Base-by-base conservation (phyloP, 2,888 invertebrate species). In the Falcaria lacertinaria region DNA sequence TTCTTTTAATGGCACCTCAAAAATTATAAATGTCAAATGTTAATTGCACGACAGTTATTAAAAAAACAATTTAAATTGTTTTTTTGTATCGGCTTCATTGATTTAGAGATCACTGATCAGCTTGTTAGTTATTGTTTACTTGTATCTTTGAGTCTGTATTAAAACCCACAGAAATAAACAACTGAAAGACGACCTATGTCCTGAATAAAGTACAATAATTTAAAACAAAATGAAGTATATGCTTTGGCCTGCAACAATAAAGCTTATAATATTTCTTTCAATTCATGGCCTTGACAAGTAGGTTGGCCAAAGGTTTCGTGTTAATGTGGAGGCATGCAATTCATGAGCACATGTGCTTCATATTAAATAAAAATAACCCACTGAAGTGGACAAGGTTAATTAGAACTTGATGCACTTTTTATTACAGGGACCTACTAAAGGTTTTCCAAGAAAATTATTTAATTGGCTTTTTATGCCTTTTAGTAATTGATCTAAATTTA, bases 171-270 rank as follows among this genome's bases (percentile, higher is more conserved):
- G n/a, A n/a, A n/a, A n/a, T n/a, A n/a, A n/a, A n/a, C n/a, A n/a
- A n/a, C n/a, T n/a, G n/a, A n/a, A n/a, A n/a, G n/a, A n/a, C n/a
- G n/a, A n/a, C n/a, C n/a, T n/a, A n/a, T n/a, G n/a, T n/a, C n/a
- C n/a, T n/a, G n/a, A n/a, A n/a, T n/a, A n/a, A n/a, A n/a, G n/a
- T n/a, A n/a, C n/a, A n/a, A n/a, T n/a, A n/a, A n/a, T n/a, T n/a
- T n/a, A n/a, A n/a, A n/a, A n/a, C n/a, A n/a, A 39, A 36, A 44
- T 35, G 35, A 48, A 50, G 45, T 50, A 56, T 60, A 63, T 57
- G 45, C 36, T 69, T 71, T 74, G 73, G 68, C 75, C 74, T 73
- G 64, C 52, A 70, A 52, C 56, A 69, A 73, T 73, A 67, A 58
- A 45, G 45, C 41, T 56, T 48, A 49, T 49, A 46, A 50, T 50